phyloP scores from a whole-genome alignment of 92 coral and sea anemone genomes.

The Epizoanthus rinbou region DNA sequence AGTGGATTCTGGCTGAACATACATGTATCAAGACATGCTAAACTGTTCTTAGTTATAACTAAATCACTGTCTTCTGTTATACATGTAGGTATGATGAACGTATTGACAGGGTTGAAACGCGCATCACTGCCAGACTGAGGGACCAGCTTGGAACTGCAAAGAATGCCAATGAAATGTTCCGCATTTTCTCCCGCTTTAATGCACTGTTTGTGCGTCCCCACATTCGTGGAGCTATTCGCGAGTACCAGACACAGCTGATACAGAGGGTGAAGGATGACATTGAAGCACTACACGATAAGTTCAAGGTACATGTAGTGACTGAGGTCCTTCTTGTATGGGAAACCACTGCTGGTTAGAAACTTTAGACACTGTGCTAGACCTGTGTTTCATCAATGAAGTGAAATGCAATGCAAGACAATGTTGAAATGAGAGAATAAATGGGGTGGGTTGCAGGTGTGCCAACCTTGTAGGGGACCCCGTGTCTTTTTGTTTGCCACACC shows the following conservation, averaged over 20 bases:
- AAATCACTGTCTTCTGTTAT: neutral
- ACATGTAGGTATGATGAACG: constrained; percentile 99
- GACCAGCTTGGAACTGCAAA: constrained; percentile 98
- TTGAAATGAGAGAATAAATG: no score
- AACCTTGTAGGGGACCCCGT: no score
- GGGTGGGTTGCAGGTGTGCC: no score
- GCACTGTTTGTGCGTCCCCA: constrained; percentile 98
- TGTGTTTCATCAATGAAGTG: no score
- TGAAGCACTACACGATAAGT: constrained; percentile 94
- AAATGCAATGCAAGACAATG: no score
- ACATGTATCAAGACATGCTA: no score
- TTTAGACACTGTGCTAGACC: neutral
- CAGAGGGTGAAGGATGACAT: constrained; percentile 99
- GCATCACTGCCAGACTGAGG: constrained; percentile 94
- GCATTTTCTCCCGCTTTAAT: constrained; percentile 96
- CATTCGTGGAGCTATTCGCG: constrained; percentile 98
- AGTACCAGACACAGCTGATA: constrained; percentile 97
- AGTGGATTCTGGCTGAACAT: no score
- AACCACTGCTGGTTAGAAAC: neutral
- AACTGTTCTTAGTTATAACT: no score
- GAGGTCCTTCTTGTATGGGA: neutral
- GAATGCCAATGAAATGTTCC: constrained; percentile 99
- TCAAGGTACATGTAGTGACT: constrained; percentile 84
- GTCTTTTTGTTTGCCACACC: no score
- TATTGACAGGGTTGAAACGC: constrained; percentile 96